Percentiles rank a stretch among this genome's conserved stretches.
phyloP scores from a whole-genome alignment of 2,797 vertebrate species.

The Halcyon chelicuti region DNA sequence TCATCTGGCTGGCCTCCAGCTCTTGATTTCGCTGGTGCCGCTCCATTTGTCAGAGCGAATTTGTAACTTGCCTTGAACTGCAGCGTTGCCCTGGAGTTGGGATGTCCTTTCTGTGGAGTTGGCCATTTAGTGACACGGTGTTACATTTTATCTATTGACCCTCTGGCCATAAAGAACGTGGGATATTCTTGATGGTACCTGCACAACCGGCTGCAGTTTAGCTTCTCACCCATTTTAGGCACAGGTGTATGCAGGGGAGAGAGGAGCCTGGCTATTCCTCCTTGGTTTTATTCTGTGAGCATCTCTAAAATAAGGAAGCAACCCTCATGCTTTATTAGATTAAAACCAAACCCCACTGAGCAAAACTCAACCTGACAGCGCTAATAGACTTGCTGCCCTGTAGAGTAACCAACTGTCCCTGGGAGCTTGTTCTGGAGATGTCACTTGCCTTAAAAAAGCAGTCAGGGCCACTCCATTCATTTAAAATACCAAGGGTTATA shows the following conservation, averaged over 20 bases:
- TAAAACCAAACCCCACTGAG: not conserved
- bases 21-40: not conserved
- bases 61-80: constrained; percentile 40
- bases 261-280: not conserved
- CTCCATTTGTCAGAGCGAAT: constrained; percentile 39
- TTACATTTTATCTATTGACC: not conserved
- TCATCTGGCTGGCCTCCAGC: not conserved
- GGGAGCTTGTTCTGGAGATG: fast-evolving
- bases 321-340: not conserved
- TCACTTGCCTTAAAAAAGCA: not conserved
- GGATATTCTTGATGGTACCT: not conserved
- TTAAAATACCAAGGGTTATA: not conserved
- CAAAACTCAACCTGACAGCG: not conserved
- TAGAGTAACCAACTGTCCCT: not conserved
- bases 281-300: not conserved
- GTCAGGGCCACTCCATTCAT: not conserved
- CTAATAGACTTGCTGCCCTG: not conserved
- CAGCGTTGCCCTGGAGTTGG: not conserved
- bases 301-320: not conserved
- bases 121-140: not conserved
- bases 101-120: constrained; percentile 23
- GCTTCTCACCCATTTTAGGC: not conserved
- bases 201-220: fast-evolving
- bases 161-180: not conserved
- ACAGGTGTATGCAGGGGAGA: not conserved